Conservation (phyloP, 2,797 vertebrate genomes). For the Simalia tracyae region DNA sequence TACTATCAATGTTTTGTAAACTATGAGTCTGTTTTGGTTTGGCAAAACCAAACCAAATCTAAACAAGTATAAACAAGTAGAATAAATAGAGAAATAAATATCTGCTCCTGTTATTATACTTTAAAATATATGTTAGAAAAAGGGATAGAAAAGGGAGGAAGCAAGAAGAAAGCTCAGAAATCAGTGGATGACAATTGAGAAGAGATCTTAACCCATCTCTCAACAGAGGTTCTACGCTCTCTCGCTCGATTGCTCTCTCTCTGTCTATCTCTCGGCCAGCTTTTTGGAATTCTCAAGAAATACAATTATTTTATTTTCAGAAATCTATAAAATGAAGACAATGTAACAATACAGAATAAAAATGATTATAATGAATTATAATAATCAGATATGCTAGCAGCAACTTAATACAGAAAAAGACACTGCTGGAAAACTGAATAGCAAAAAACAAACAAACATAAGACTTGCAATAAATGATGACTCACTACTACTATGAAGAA, state of each 20-base stretch:
- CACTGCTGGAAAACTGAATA: neutral
- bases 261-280: neutral
- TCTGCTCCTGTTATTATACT: too few relatives aligned
- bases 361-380: neutral
- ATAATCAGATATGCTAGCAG: neutral
- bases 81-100: too few relatives aligned
- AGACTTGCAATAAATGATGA: neutral
- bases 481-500: neutral
- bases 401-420: slow-evolving; percentile 16
- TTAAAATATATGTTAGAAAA: too few relatives aligned
- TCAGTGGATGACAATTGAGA: too few relatives aligned
- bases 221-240: neutral
- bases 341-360: slow-evolving; percentile 1
- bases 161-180: too few relatives aligned
- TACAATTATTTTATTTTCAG: slow-evolving; percentile 28
- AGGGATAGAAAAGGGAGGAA: too few relatives aligned
- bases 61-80: too few relatives aligned
- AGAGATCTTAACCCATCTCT: too few relatives aligned
- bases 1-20: neutral
- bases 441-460: neutral
- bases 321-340: neutral
- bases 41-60: too few relatives aligned
- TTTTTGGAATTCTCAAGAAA: neutral
- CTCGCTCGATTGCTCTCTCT: neutral
- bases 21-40: too few relatives aligned